These are phyloP conservation scores for Battus philenor DNA, from an alignment of 1,140 invertebrate species.

Conservation along the genomic window DNA sequence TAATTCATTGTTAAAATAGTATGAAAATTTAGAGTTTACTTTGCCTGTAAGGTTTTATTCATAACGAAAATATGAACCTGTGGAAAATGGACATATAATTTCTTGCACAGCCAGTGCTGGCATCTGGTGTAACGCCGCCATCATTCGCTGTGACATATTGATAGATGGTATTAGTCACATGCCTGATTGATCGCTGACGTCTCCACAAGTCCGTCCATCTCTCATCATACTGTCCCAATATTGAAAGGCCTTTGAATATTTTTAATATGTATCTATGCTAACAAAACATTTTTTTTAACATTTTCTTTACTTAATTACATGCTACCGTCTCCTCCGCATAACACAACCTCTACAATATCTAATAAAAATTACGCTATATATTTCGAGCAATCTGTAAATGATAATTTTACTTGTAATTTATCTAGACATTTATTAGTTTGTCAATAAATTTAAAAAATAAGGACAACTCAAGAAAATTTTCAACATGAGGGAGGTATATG, in stretches of 20 bases:
- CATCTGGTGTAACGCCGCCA: slow-evolving; percentile 54
- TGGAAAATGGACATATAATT: slow-evolving; percentile 66
- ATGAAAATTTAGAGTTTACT: too few species aligned
- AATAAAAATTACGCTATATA: too few species aligned
- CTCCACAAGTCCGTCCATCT: slow-evolving; percentile 42
- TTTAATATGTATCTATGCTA: slow-evolving; percentile 21
- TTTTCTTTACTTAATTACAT: background rate
- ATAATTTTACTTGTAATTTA: too few species aligned
- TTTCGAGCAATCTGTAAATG: too few species aligned
- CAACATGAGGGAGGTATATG: too few species aligned
- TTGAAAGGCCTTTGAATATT: slow-evolving; percentile 30
- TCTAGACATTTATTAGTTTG: too few species aligned
- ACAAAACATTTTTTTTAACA: slow-evolving; percentile 11
- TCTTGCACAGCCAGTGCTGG: slow-evolving; percentile 46
- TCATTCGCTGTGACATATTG: slow-evolving; percentile 51
- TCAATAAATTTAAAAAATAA: too few species aligned
- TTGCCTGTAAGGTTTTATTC: too few species aligned
- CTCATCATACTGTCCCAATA: slow-evolving; percentile 36
- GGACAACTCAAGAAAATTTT: too few species aligned
- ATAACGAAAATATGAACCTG: slow-evolving; percentile 17
- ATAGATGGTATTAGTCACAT: slow-evolving; percentile 63
- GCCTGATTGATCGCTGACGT: slow-evolving; percentile 66
- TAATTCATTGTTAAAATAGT: too few species aligned
- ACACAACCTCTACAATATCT: too few species aligned
- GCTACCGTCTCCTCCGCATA: too few species aligned